Conservation (phyloP, 2,113 vertebrate species). For the Platysteira castanea region DNA sequence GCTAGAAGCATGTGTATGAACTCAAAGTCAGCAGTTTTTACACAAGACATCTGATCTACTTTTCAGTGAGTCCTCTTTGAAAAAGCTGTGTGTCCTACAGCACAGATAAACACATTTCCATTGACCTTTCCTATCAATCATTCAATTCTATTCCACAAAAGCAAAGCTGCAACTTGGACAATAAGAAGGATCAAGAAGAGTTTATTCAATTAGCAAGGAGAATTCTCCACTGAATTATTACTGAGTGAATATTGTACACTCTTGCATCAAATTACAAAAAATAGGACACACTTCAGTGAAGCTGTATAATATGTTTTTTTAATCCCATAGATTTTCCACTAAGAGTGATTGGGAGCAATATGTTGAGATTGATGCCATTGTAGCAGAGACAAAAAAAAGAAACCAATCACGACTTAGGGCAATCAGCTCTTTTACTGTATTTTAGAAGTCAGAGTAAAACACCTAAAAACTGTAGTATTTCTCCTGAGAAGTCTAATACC, state of each 20-base stretch:
- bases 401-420: rapidly evolving
- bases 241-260: neutral
- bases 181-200: neutral
- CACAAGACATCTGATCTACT: neutral
- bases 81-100: neutral
- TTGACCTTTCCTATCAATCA: neutral
- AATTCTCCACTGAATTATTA: neutral
- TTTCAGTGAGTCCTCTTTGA: neutral
- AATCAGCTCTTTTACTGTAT: neutral
- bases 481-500: neutral
- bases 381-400: neutral
- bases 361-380: neutral
- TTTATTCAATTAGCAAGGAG: neutral
- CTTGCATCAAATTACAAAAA: neutral
- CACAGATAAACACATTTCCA: neutral
- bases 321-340: neutral
- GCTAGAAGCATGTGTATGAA: neutral
- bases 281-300: neutral
- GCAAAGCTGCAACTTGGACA: neutral
- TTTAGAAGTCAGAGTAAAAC: neutral
- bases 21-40: neutral
- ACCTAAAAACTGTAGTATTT: neutral
- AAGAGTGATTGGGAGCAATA: neutral
- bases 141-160: neutral
- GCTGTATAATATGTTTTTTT: neutral